Conservation (phyloP, 2,113 vertebrate genomes). For the Pungitius pungitius region DNA sequence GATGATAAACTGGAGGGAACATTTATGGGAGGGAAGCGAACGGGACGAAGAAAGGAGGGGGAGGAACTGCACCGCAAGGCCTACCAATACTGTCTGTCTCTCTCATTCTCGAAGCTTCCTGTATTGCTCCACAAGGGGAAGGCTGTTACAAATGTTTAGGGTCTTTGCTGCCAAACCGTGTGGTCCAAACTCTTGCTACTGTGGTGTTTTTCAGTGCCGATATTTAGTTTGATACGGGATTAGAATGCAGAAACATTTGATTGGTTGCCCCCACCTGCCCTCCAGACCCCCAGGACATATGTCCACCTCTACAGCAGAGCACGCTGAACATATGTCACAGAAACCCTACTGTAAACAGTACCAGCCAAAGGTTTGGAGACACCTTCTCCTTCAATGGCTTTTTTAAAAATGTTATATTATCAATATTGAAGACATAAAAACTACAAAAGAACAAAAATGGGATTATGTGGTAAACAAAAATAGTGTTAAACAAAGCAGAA, state of each 20-base stretch:
- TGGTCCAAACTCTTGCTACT: neutral
- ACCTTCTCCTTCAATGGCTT: too few species aligned
- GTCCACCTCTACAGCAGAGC: neutral
- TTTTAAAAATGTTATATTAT: too few species aligned
- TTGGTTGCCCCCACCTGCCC: constrained; percentile 5
- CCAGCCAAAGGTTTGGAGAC: too few species aligned
- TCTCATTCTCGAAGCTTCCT: neutral
- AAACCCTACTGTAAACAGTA: neutral
- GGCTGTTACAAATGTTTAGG: neutral
- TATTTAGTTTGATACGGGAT: neutral
- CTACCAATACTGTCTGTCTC: neutral
- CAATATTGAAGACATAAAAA: too few species aligned
- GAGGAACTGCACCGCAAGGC: constrained; percentile 25
- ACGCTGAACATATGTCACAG: neutral
- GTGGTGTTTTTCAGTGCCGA: neutral
- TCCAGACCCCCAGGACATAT: neutral
- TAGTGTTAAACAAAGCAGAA: too few species aligned
- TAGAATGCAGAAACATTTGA: neutral
- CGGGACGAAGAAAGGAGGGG: neutral
- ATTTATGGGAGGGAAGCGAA: neutral
- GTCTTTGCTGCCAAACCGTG: neutral
- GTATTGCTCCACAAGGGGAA: neutral
- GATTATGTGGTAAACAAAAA: too few species aligned
- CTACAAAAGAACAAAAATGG: too few species aligned
- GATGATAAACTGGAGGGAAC: constrained; percentile 5